Percentiles rank a stretch among this genome's conserved stretches.
These are phyloP conservation scores for Macrosoma leucophasiata DNA, from an alignment of 2,888 invertebrate species.

Conservation along the genomic window DNA sequence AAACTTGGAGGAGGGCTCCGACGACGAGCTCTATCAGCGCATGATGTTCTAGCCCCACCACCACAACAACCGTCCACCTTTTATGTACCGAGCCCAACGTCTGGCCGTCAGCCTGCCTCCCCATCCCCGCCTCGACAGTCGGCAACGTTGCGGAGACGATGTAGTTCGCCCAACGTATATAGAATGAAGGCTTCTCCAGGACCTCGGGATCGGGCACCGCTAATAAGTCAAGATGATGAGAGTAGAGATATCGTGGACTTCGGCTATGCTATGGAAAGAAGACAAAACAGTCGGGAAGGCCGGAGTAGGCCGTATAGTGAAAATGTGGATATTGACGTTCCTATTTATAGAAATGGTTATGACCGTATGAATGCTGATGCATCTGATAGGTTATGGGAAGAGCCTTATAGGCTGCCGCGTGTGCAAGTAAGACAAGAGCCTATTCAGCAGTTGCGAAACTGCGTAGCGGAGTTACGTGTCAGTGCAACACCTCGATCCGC, in stretches of 20 bases:
- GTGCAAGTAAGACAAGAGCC: conserved; percentile 58
- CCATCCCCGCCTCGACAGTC: conserved; percentile 58
- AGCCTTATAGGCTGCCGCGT: conserved; percentile 61
- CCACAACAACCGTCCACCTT: conserved; percentile 78
- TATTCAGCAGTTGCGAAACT: conserved; percentile 56
- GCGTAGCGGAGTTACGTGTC: conserved; percentile 61
- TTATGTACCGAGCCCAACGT: conserved; percentile 80
- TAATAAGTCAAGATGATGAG: conserved; percentile 57
- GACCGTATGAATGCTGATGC: conserved; percentile 46
- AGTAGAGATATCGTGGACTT: conserved; percentile 60
- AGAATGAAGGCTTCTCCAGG: conserved; percentile 45
- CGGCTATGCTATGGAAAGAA: conserved; percentile 47
- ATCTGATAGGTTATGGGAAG: conserved; percentile 59
- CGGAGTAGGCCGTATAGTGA: conserved; percentile 65
- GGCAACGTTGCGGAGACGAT: conserved; percentile 53
- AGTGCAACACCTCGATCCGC: conserved; percentile 59
- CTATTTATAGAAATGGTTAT: conserved; percentile 57
- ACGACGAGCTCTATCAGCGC: conserved; percentile 80
- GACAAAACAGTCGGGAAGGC: conserved; percentile 47
- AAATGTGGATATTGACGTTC: conserved; percentile 58
- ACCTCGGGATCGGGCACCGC: conserved; percentile 47
- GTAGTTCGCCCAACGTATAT: conserved; percentile 68
- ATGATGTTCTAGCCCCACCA: conserved; percentile 78
- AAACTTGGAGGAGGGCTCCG: conserved; percentile 82
- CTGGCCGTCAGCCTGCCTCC: conserved; percentile 60